phyloP scores from a whole-genome alignment of 2,888 invertebrate genomes.

The Willowsia nigromaculata region DNA sequence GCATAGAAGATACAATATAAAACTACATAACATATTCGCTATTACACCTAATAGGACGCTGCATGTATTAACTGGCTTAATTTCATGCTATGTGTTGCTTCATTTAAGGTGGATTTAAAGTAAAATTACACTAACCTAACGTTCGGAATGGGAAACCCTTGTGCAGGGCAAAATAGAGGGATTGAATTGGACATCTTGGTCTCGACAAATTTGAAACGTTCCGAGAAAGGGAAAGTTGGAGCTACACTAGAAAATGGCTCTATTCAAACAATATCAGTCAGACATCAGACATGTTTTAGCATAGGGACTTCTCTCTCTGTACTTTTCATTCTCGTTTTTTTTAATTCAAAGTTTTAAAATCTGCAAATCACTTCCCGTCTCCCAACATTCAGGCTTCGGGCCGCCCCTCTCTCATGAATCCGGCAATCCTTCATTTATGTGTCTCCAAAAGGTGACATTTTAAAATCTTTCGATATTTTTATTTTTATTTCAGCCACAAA shows the following conservation, averaged over 20 bases:
- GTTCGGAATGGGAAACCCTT: slow-evolving; percentile 67
- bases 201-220: slow-evolving; percentile 77
- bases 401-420: slow-evolving; percentile 78
- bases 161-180: slow-evolving; percentile 69
- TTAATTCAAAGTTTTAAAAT: slow-evolving; percentile 27
- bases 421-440: slow-evolving; percentile 61
- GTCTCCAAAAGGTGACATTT: slow-evolving; percentile 1
- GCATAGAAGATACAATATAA: slow-evolving; percentile 22
- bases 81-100: too few species aligned
- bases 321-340: not conserved
- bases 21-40: too few species aligned
- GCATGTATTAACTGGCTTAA: too few species aligned
- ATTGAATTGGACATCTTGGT: slow-evolving; percentile 77
- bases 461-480: not conserved
- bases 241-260: slow-evolving; percentile 77
- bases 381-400: slow-evolving; percentile 79
- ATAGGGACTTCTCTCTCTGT: not conserved
- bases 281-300: not conserved
- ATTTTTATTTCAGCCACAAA: too few species aligned
- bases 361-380: slow-evolving; percentile 79
- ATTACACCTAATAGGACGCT: too few species aligned
- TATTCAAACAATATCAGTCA: slow-evolving; percentile 51
- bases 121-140: slow-evolving; percentile 68
- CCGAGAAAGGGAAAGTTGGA: slow-evolving; percentile 78
- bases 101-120: not conserved